These are phyloP conservation scores for Hormaphis cornu DNA, from an alignment of 1,140 invertebrate species.

Conservation along the genomic window DNA sequence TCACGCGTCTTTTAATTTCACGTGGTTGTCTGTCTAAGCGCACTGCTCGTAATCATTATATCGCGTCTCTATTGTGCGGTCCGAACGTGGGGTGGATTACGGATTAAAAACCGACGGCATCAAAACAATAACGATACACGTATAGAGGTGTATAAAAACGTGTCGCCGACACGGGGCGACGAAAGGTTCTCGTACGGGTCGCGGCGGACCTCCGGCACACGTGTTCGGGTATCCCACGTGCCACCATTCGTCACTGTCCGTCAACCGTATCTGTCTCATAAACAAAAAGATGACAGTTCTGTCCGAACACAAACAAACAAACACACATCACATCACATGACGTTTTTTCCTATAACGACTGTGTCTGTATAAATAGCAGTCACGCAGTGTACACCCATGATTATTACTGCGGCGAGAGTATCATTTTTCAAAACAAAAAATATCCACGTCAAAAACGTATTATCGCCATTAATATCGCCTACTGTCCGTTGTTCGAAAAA, in stretches of 20 bases:
- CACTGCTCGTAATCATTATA: too few relatives aligned
- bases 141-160: too few relatives aligned
- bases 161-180: too few relatives aligned
- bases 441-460: background rate
- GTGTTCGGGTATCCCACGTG: constrained; percentile 21
- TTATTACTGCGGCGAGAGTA: background rate
- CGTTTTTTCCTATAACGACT: background rate
- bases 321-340: background rate
- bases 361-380: too few relatives aligned
- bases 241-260: constrained; percentile 20
- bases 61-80: too few relatives aligned
- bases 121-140: too few relatives aligned
- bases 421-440: constrained; percentile 23
- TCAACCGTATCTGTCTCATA: constrained; percentile 12
- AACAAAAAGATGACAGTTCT: constrained; percentile 15
- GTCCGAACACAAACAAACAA: background rate
- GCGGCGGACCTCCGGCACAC: background rate
- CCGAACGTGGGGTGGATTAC: too few relatives aligned
- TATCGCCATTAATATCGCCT: constrained; percentile 5
- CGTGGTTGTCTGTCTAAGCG: too few relatives aligned
- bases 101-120: too few relatives aligned
- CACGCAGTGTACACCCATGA: background rate
- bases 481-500: too few relatives aligned
- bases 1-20: too few relatives aligned
- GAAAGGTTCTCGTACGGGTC: too few relatives aligned